These are phyloP conservation scores for Chaetura pelagica DNA, from an alignment of 2,113 vertebrate species.

Conservation along the genomic window DNA sequence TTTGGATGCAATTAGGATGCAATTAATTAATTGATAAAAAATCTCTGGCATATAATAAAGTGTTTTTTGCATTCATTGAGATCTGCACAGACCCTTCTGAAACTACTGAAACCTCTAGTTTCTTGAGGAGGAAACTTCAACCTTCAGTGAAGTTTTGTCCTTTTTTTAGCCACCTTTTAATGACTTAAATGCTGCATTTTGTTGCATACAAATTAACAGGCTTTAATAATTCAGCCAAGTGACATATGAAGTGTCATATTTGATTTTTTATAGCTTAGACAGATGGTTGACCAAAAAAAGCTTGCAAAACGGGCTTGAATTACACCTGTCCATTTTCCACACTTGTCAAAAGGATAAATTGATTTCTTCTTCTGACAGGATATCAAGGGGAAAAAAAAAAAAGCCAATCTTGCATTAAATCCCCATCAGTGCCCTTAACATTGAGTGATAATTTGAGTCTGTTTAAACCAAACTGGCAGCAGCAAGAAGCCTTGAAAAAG, in stretches of 20 bases:
- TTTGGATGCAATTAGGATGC: too few species aligned
- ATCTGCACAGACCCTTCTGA: too few species aligned
- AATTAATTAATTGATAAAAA: too few species aligned
- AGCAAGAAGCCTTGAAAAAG: too few species aligned
- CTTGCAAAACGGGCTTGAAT: background rate
- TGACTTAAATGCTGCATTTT: background rate
- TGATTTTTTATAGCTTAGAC: background rate
- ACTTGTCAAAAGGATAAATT: background rate
- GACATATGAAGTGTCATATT: background rate
- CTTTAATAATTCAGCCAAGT: background rate
- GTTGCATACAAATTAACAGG: background rate
- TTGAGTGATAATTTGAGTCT: background rate
- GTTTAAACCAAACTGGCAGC: background rate
- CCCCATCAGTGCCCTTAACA: too few species aligned
- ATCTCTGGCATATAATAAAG: too few species aligned
- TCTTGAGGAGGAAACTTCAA: background rate
- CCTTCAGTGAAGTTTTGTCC: background rate
- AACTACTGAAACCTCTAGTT: too few species aligned
- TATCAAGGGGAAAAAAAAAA: background rate
- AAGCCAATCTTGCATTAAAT: background rate
- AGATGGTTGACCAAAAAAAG: background rate
- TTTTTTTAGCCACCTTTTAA: background rate
- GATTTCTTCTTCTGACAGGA: background rate
- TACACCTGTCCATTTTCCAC: background rate
- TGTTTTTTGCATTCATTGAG: too few species aligned